phyloP scores from a whole-genome alignment of 2,797 vertebrate genomes.

The Morelia viridis region DNA sequence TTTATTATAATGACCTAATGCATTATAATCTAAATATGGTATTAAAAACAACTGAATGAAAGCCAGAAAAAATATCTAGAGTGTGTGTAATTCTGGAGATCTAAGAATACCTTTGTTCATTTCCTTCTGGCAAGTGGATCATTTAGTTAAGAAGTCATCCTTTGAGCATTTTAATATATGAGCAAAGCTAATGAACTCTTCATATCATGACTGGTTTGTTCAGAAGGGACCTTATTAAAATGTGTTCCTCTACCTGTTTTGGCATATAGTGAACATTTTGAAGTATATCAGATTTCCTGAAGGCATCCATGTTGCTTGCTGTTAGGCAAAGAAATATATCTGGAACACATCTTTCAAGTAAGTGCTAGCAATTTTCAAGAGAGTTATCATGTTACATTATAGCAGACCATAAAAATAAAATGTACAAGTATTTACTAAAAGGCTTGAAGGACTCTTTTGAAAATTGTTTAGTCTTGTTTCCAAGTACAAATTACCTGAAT shows the following conservation, averaged over 20 bases:
- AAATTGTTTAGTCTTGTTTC: too few species aligned
- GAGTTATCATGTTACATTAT: background rate
- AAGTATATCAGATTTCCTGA: background rate
- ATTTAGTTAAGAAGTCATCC: background rate
- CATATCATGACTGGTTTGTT: background rate
- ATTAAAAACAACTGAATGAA: background rate
- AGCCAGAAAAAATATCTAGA: background rate
- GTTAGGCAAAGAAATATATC: background rate
- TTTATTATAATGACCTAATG: background rate
- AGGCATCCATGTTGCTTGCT: background rate
- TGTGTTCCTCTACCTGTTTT: background rate
- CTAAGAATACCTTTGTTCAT: conserved; percentile 13
- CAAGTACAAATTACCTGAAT: too few species aligned
- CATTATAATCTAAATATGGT: background rate
- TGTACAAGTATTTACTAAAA: too few species aligned
- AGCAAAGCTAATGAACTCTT: background rate
- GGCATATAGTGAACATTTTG: background rate
- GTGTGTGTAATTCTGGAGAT: background rate
- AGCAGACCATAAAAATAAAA: background rate
- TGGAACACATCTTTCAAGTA: background rate
- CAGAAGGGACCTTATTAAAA: conserved; percentile 17
- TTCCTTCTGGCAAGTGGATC: conserved; percentile 1
- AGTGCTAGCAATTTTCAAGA: background rate
- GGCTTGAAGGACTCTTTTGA: too few species aligned
- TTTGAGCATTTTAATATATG: background rate